phyloP scores from a whole-genome alignment of 2,888 invertebrate genomes.

The Leptopilina syphax region DNA sequence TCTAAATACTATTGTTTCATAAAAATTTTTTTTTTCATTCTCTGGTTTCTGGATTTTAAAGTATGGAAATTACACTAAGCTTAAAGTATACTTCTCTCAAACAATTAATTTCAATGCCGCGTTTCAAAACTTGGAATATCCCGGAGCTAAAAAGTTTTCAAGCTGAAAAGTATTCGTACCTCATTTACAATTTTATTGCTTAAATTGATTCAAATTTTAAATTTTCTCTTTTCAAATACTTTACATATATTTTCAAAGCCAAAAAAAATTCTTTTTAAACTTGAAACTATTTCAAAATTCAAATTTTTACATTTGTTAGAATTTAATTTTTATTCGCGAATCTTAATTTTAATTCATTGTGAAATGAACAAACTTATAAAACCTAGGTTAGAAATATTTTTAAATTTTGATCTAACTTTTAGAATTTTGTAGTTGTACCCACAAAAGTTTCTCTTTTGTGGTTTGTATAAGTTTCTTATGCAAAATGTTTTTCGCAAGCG shows the following conservation, averaged over 20 bases:
- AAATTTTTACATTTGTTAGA: no score
- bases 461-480: not conserved
- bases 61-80: not conserved
- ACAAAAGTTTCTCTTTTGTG: no score
- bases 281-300: no score
- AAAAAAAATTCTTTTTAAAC: no score
- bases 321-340: no score
- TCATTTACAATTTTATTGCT: constrained; percentile 14
- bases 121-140: not conserved
- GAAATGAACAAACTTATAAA: no score
- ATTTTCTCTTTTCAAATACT: not conserved
- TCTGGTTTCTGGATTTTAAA: not conserved
- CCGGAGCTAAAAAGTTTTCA: constrained; percentile 1
- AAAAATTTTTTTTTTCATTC: not conserved
- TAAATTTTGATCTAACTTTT: no score
- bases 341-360: no score
- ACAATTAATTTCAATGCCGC: constrained; percentile 3
- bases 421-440: no score
- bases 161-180: not conserved
- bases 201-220: not conserved
- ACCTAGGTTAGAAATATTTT: no score
- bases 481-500: not conserved
- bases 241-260: no score
- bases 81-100: not conserved
- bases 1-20: no score